Evolutionary conservation across 1,140 invertebrate genomes (phyloP), one percentile per base, ranked within the genome.

Genomic region (Magallana gigas): DNA sequence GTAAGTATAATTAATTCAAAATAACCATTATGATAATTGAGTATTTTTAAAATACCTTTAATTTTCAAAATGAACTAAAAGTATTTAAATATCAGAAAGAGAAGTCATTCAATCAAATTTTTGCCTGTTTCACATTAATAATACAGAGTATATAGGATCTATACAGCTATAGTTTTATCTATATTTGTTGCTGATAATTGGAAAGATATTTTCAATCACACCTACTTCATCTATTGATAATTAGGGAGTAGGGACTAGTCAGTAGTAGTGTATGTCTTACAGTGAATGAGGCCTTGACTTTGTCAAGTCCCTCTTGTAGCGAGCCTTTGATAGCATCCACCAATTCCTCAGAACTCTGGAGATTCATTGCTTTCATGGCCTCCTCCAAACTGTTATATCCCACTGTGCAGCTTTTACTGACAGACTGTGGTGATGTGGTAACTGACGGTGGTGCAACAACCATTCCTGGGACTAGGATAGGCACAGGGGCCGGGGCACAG

Each of bases 401-500:
- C 0, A 23, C 29, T 60, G 71, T 80, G 29, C 57, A 71, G 71
- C 68, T 76, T 7, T 85, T n/a, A 56, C 14, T 62, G 9, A 58
- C 57, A 3, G 29, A 6, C 57, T 83, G 29, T 56, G 59, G 14
- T 7, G 57, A 29, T 16, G 85, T 80, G 18, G 56, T 76, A n/a
- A 88, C 87, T 64, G 85, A 56, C 18, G 84, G 83, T 3, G 88
- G 89, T 64, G 86, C 84, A 8, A 76, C 68, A 14, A 76, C 68
- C 23, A 92, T 71, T 11, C 83, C 87, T 16, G 90, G 89, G 11
- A 92, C 81, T 1, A 92, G 2, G 14, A 92, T 62, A 12, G 92
- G 92, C 0, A 92, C 88, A 48, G 91, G 92, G 3, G 89, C 84
- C n/a, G 91, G 90, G 71, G 91, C 89, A 58, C 83, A 76, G 12